Evolutionary conservation across 2,113 vertebrate species (phyloP), one percentile per base, ranked within the genome.

Genomic region (Cinclus mexicanus): DNA sequence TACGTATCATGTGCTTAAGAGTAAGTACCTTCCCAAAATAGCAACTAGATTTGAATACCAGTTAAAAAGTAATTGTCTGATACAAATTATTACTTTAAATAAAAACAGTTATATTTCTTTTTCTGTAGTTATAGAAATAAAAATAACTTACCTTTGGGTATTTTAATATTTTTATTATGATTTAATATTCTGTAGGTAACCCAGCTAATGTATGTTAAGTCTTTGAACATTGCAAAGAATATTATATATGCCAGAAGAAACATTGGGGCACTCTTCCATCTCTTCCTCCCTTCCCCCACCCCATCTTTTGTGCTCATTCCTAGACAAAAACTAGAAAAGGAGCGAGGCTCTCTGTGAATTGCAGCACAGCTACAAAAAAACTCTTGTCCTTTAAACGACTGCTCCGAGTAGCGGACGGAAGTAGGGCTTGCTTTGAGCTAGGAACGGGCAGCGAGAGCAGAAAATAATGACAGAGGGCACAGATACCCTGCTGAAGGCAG

Each of bases 391-490:
- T 93, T 90, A 88, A 88, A 76, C 0, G 35, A 83, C 63, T 72
- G 85, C 83, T 69, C 29, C 0, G 7, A 80, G 94, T 18, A 90
- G 85, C 4, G 24, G 64, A 69, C 11, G 55, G 94, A 95, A 95
- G 85, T 2, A 77, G 92, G 75, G 63, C 42, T 95, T 90, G 85
- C 88, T 95, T 79, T 95, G 82, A 94, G 85, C 79, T 61, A 80
- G 71, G 55, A 85, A 49, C 0, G 1, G 83, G 76, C 67, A 91
- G 74, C 0, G 1, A 89, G 90, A 93, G 77, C 82, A 93, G 82
- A 91, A 94, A 95, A 93, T 93, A 90, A 90, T 87, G 87, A 90
- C 84, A 91, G 92, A 93, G 88, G 90, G 79, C 94, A 92, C 92
- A 94, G 85, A 93, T 83, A 93, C 33, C 64, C 88, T 61, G 82